Base-by-base conservation (phyloP, 2,888 invertebrate genomes). In the Xylota segnis region DNA sequence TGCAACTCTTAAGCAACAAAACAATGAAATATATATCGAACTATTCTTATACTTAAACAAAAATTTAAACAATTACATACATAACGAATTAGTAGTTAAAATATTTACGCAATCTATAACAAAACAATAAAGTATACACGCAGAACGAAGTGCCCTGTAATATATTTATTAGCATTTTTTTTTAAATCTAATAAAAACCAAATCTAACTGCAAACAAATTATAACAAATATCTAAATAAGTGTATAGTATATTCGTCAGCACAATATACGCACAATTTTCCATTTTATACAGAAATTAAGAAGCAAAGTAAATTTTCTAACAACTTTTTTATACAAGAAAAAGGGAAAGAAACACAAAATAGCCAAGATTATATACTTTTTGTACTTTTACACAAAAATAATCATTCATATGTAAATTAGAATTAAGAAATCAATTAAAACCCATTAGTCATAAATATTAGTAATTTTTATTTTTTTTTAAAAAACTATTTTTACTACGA, bases 361-460 rank as follows among this genome's bases (percentile, higher is more conserved):
- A 88, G 87, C 87, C 88, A 88, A 88, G 83, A 87, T 86, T 83
- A 75, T 87, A 82, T 59, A 79, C 45, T 63, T 86, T 81, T 86
- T 82, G 66, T 84, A 84, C 75, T 75, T 84, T 84, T 84, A 84
- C 79, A 84, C 65, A 18, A 71, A 74, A 2, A 56, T 58, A 68
- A 56, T 63, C 65, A 65, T 68, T 68, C 50, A 65, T 56, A 47
- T 54, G 56, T 66, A 77, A 37, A 70, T 63, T 76, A 76, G 77
- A 34, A 6, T 59, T 81, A 81, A 71, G 65, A 54, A 52, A 61
- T 40, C n/a, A 50, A 43, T 6, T 18, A 71, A 27, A 50, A 40
- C 71, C 66, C 43, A 61, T 86, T 63, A 82, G 82, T 86, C 76
- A 76, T 61, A 45, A n/a, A n/a, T n/a, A n/a, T 56, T 76, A 50